Percentiles rank a stretch among this genome's conserved stretches.
Evolutionary conservation across 1,140 invertebrate genomes (phyloP).

Genomic region (Drosophila pruinosa): DNA sequence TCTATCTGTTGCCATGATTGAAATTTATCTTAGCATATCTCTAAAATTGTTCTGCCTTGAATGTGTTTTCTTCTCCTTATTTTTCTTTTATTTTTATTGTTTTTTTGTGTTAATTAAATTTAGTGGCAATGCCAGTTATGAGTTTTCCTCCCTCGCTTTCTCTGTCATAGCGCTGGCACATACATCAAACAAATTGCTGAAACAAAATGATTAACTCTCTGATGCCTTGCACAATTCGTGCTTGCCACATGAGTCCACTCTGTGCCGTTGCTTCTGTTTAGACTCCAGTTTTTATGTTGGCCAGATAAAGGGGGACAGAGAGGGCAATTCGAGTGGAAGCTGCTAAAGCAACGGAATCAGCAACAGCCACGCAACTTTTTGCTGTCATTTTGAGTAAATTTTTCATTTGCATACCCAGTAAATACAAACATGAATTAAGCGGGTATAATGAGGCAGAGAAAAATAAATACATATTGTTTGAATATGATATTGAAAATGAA

Average conservation of each 20-base stretch:
- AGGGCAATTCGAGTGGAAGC: neutral
- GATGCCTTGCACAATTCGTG: conserved; percentile 3
- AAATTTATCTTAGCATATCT: neutral
- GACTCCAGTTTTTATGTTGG: conserved; percentile 15
- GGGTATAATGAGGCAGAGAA: neutral
- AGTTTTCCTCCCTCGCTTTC: neutral
- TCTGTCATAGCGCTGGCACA: conserved; percentile 18
- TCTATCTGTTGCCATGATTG: neutral
- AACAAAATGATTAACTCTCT: conserved; percentile 73
- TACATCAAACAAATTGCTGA: conserved; percentile 71
- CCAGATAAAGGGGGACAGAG: neutral
- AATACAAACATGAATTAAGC: neutral
- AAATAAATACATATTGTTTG: no score
- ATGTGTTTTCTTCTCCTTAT: conserved; percentile 11
- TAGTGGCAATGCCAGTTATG: conserved; percentile 47
- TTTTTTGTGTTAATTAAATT: conserved; percentile 35
- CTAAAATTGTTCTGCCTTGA: neutral
- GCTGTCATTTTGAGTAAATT: conserved; percentile 75
- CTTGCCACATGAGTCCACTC: conserved; percentile 24
- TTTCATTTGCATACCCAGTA: conserved; percentile 64
- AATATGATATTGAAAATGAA: no score
- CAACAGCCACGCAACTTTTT: conserved; percentile 65
- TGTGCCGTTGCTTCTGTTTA: conserved; percentile 14
- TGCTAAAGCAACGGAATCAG: conserved; percentile 11
- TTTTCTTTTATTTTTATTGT: neutral